Conservation (phyloP, 2,113 vertebrate genomes). For the Oryctolagus cuniculus region DNA sequence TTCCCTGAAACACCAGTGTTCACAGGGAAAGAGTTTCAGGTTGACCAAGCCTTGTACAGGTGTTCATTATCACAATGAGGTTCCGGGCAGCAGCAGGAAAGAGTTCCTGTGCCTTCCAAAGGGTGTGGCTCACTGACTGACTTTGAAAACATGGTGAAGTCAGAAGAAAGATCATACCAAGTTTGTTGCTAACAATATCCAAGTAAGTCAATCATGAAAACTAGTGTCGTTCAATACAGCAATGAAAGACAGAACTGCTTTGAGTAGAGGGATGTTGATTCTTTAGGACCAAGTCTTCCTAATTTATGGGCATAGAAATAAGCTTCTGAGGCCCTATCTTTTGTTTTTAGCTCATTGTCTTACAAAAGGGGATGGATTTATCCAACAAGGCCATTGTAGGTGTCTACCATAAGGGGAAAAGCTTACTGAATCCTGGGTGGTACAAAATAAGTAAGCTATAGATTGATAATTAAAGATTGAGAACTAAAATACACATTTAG, state of each 20-base stretch:
- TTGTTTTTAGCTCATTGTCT: background rate
- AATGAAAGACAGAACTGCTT: background rate
- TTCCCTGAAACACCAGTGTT: background rate
- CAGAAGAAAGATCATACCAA: background rate
- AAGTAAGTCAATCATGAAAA: background rate
- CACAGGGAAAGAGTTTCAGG: background rate
- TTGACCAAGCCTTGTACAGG: background rate
- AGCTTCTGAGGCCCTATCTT: background rate
- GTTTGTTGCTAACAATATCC: background rate
- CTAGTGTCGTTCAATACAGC: background rate
- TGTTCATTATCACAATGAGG: background rate
- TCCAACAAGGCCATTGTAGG: background rate
- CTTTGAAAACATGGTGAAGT: background rate
- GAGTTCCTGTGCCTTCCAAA: background rate
- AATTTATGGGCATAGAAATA: background rate
- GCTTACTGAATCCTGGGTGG: fast-evolving
- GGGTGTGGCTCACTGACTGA: background rate
- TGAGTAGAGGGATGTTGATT: background rate
- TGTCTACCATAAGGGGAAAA: background rate
- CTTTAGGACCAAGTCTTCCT: background rate
- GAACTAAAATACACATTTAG: background rate
- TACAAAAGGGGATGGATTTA: background rate
- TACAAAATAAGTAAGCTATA: background rate
- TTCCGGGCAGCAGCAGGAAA: background rate
- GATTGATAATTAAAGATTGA: background rate